Base-by-base conservation (phyloP, 2,797 vertebrate genomes). In the Menidia menidia region DNA sequence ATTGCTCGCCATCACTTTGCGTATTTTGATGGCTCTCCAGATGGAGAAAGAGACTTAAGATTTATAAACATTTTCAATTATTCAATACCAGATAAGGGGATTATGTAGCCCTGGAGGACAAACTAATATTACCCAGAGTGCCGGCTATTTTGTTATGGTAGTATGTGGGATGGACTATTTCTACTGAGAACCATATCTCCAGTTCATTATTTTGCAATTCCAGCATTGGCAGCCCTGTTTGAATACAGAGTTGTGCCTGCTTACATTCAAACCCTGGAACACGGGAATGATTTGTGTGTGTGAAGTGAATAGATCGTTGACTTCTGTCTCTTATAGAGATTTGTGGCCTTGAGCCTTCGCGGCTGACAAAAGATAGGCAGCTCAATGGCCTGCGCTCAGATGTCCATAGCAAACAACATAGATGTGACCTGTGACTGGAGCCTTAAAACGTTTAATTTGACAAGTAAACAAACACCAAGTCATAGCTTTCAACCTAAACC, bases 361-460 rank as follows among this genome's bases (percentile, higher is more conserved):
- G 71, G 59, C 58, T 84, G 82, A 90, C 79, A 84, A 84, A 82
- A 84, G 78, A 86, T 62, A 78, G 85, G 85, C 85, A 86, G 82
- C 69, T 88, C 48, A 66, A 70, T 82, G 81, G 70, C 60, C 66
- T 48, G 54, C 72, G 72, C 66, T 71, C 69, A 77, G 67, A 79
- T 67, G 64, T 60, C 64, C 81, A 35, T 39, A 78, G 67, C 55
- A 44, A 57, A 73, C 54, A 65, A 74, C 53, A 72, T 63, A 4
- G 61, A 71, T 62, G 58, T 48, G 75, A 64, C 66, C 57, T 25
- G 65, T 76, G 64, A 75, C 51, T 30, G 55, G 55, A 64, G 68
- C 61, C 65, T 61, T 30, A 3, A 65, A 77, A 86, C 62, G 71
- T 84, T 75, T 42, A 55, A 69, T 62, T 64, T 48, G 60, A 74